These are phyloP conservation scores for Poeciliopsis infans DNA, from an alignment of 2,797 vertebrate species.

Conservation along the genomic window DNA sequence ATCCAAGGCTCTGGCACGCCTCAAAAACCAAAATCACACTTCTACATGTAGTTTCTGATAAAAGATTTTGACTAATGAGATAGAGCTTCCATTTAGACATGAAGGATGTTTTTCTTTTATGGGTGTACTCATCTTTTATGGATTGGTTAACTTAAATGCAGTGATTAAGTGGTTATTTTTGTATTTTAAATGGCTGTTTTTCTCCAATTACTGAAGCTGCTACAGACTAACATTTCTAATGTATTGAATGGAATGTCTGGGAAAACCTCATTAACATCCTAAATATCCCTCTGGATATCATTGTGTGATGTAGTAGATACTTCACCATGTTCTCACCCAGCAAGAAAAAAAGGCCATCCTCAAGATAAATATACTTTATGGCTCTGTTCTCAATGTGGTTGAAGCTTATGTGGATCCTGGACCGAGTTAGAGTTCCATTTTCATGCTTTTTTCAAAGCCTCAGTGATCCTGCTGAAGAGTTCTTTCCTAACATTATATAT, in stretches of 20 bases:
- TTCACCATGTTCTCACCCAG: slow-evolving; percentile 52
- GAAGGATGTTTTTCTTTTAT: slow-evolving; percentile 58
- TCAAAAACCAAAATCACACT: slow-evolving; percentile 17
- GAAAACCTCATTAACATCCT: slow-evolving; percentile 10
- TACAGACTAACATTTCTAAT: background rate
- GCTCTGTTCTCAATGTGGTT: slow-evolving; percentile 45
- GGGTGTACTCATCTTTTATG: slow-evolving; percentile 56
- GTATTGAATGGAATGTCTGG: background rate
- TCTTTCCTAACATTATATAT: slow-evolving; percentile 49
- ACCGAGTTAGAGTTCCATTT: slow-evolving; percentile 50
- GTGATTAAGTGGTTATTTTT: slow-evolving; percentile 5
- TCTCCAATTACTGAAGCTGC: slow-evolving; percentile 17
- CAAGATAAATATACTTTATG: slow-evolving; percentile 65
- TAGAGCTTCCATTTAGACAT: slow-evolving; percentile 51
- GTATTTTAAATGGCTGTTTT: slow-evolving; percentile 2
- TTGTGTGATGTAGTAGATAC: slow-evolving; percentile 35
- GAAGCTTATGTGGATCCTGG: slow-evolving; percentile 49
- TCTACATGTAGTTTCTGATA: slow-evolving; percentile 18
- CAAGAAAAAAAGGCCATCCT: slow-evolving; percentile 51
- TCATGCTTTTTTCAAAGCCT: slow-evolving; percentile 41
- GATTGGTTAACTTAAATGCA: slow-evolving; percentile 46
- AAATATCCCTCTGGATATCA: slow-evolving; percentile 23
- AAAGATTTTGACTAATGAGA: slow-evolving; percentile 39
- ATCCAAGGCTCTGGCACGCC: slow-evolving; percentile 6
- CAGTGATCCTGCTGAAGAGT: slow-evolving; percentile 33